Evolutionary conservation across 2,113 vertebrate species (phyloP), one percentile per base, ranked within the genome.

Genomic region (Oceanodroma tethys): DNA sequence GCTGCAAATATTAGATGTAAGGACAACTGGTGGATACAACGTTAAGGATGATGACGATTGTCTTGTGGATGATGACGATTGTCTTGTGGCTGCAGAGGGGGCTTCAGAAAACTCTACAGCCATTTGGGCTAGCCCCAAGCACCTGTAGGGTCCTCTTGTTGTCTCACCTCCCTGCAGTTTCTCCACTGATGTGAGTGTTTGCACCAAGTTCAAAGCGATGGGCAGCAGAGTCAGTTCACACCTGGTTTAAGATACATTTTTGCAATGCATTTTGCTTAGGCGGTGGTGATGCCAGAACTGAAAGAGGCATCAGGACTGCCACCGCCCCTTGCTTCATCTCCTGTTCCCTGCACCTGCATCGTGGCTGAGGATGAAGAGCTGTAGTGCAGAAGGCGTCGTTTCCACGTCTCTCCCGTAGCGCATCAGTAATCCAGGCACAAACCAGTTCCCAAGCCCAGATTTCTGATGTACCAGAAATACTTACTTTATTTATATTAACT

Each of bases 331-430:
- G 15, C 23, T 62, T 62, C 38, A 14, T 58, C 45, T 43, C 26
- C 29, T 56, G 10, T 9, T 12, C 1, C 13, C 36, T 71, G 34
- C 26, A 52, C 40, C 67, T 38, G 48, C 36, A 2, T 21, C 0
- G 0, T 29, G 30, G 34, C 32, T 48, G 27, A 72, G 38, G 55
- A 27, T 23, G 50, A 75, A 47, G 60, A 73, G 70, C 53, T 85
- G 26, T 7, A n/a, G 42, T 56, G 38, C 45, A 20, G 34, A 21
- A 65, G 26, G 21, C 6, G 2, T 12, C 1, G 0, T 50, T 74
- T 30, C 20, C 45, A 17, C 0, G 0, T 66, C 42, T 52, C 4
- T 13, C 26, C 45, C 1, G 0, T 13, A 48, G 40, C 13, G 2
- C 29, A 9, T 36, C 30, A 21, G 40, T 13, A 52, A 34, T 30